These are phyloP conservation scores for Mobula birostris DNA, from an alignment of 2,113 vertebrate species.

Conservation along the genomic window DNA sequence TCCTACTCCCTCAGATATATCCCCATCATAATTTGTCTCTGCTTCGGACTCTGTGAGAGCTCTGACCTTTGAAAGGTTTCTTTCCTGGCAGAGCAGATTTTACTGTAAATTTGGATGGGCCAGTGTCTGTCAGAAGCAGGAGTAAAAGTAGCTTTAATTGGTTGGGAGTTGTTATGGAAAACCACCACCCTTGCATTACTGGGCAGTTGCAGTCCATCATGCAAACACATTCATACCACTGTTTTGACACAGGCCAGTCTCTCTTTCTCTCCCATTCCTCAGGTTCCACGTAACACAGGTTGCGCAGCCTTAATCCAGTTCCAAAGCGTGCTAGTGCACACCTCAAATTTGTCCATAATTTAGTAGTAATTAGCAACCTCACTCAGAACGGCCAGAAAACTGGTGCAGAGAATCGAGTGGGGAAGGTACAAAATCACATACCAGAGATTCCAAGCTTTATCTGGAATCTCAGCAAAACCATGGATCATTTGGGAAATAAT, in stretches of 20 bases:
- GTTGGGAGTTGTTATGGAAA: not conserved
- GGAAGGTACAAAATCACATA: not conserved
- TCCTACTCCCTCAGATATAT: not conserved
- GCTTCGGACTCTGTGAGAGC: not conserved
- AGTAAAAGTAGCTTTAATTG: not conserved
- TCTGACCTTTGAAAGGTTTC: not conserved
- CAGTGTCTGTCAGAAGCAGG: not conserved
- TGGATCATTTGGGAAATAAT: not conserved
- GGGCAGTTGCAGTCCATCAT: not conserved
- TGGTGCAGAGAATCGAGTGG: not conserved
- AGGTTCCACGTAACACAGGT: not conserved
- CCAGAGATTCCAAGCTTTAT: not conserved
- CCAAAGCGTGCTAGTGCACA: not conserved
- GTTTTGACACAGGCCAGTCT: not conserved
- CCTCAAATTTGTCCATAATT: not conserved
- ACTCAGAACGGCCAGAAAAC: not conserved
- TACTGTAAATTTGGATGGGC: not conserved
- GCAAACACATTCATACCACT: not conserved
- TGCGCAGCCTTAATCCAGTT: not conserved
- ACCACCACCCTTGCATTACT: not conserved
- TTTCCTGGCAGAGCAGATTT: not conserved
- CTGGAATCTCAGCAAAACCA: not conserved
- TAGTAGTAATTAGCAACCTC: not conserved
- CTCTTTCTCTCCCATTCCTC: not conserved
- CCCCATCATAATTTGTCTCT: not conserved